Evolutionary conservation across 1,140 invertebrate species (phyloP), one percentile per base, ranked within the genome.

Genomic region (Episyrphus balteatus): DNA sequence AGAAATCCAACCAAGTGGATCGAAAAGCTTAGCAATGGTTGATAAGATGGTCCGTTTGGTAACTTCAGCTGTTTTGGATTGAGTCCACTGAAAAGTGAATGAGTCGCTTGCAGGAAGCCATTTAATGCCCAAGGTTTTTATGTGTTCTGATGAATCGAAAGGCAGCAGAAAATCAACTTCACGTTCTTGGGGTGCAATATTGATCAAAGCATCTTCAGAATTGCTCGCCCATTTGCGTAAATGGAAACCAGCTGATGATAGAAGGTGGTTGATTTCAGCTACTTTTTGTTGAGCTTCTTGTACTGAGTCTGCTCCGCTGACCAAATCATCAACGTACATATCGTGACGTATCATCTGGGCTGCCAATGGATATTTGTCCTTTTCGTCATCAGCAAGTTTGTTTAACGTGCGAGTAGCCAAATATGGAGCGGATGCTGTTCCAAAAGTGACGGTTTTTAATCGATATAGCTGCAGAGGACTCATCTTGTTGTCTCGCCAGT

Each of bases 261-360:
- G 34, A 12, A 61, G 10, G 0, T 37, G 5, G 5, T 48, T 50
- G 1, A 64, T 49, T 43, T 68, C 49, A 7, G 51, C 44, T 31
- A 47, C 26, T n/a, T 61, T 42, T 39, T 26, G 15, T 31, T 50
- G 18, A 9, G 51, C 48, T 13, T 58, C 48, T 26, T 55, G 31
- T 11, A 59, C 30, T 3, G 34, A 36, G 48, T 62, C 48, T 11
- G 55, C 58, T 19, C 66, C 67, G 3, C 55, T 56, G 1, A 71
- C 38, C 0, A 71, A n/a, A 51, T 76, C 70, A 46, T 76, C 72
- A 1, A 73, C 63, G 47, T 70, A 75, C 47, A 70, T 69, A 54
- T 69, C 62, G 7, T 40, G 15, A 15, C 31, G 12, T 14, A 31
- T 47, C 1, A 47, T 17, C 13, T 31, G 5, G 14, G 37, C 14